phyloP scores from a whole-genome alignment of 2,888 invertebrate species.

The Macrophya annulata region DNA sequence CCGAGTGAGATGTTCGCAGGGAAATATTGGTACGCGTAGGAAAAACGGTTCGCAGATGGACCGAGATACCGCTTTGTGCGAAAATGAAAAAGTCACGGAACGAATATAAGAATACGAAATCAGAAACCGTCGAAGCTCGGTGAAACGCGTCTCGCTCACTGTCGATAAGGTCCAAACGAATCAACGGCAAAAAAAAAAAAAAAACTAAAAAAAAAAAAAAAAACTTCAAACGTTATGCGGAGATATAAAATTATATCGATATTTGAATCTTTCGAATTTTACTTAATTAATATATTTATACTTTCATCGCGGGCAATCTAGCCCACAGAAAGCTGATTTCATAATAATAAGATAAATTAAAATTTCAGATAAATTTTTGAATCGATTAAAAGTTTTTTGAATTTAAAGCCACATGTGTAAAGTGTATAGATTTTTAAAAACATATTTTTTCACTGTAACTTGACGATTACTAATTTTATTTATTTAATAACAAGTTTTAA shows the following conservation, averaged over 20 bases:
- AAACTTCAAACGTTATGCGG: conserved; percentile 11
- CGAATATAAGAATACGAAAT: conserved; percentile 65
- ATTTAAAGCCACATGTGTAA: neutral
- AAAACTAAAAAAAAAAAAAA: conserved; percentile 38
- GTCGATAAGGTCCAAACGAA: conserved; percentile 55
- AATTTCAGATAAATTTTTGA: neutral
- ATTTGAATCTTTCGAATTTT: neutral
- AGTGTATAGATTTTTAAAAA: no score
- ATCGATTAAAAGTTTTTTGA: neutral
- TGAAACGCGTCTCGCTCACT: conserved; percentile 27
- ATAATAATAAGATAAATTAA: neutral
- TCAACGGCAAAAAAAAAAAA: conserved; percentile 36
- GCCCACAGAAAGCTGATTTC: neutral
- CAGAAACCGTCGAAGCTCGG: conserved; percentile 33
- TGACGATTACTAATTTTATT: neutral
- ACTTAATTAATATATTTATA: conserved; percentile 27
- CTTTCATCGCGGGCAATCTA: neutral
- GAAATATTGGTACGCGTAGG: conserved; percentile 55
- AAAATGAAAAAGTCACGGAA: conserved; percentile 71
- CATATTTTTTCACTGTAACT: neutral
- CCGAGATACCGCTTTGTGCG: conserved; percentile 67
- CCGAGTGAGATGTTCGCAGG: conserved; percentile 54
- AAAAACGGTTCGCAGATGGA: conserved; percentile 61
- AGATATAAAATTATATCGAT: neutral
- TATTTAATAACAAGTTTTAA: neutral